These are phyloP conservation scores for Chrysomela aeneicollis DNA, from an alignment of 2,888 invertebrate genomes.

Conservation along the genomic window DNA sequence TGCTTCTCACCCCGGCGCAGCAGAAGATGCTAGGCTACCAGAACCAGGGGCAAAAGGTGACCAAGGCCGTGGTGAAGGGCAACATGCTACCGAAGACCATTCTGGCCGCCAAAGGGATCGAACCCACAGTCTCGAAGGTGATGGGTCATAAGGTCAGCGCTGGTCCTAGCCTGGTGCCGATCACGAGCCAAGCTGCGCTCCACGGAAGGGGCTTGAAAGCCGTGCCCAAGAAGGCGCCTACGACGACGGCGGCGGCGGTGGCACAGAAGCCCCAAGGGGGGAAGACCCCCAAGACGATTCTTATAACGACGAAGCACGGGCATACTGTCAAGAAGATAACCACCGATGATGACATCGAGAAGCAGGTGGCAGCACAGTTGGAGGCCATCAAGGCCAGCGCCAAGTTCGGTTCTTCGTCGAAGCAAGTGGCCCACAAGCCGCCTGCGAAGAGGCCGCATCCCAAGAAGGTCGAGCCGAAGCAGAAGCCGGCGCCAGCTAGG, in stretches of 20 bases:
- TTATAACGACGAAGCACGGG: slow-evolving; percentile 59
- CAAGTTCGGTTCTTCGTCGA: slow-evolving; percentile 30
- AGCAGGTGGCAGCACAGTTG: slow-evolving; percentile 56
- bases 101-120: slow-evolving; percentile 14
- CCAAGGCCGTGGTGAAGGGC: slow-evolving; percentile 47
- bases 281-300: slow-evolving; percentile 55
- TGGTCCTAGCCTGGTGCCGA: slow-evolving; percentile 16
- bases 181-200: slow-evolving; percentile 13
- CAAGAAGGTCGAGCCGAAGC: slow-evolving; percentile 40
- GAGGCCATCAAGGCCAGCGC: slow-evolving; percentile 58
- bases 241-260: neutral
- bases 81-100: slow-evolving; percentile 42
- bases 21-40: slow-evolving; percentile 67
- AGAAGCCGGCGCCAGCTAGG: slow-evolving; percentile 28
- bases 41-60: slow-evolving; percentile 45
- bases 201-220: slow-evolving; percentile 22
- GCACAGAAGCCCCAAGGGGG: slow-evolving; percentile 15
- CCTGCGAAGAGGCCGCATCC: slow-evolving; percentile 32
- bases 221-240: slow-evolving; percentile 15
- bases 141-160: slow-evolving; percentile 28
- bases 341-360: slow-evolving; percentile 38
- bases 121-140: slow-evolving; percentile 25
- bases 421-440: slow-evolving; percentile 19
- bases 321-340: slow-evolving; percentile 57
- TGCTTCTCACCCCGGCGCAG: slow-evolving; percentile 69